Evolutionary conservation across 2,797 vertebrate species (phyloP), one percentile per base, ranked within the genome.

Genomic region (Myoxocephalus aenaeus): DNA sequence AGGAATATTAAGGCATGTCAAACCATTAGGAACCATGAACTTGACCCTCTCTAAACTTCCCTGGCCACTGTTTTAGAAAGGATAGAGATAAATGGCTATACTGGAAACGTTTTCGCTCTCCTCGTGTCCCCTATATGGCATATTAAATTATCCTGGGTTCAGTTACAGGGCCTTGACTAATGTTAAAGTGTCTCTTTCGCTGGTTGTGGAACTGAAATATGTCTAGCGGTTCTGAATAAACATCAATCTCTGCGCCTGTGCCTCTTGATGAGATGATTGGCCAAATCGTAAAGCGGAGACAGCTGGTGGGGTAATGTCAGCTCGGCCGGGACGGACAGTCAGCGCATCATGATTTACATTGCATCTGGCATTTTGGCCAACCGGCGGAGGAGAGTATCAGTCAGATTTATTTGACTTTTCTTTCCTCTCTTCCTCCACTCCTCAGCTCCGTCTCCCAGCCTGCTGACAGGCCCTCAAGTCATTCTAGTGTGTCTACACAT

Each of bases 401-500:
- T 96, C 95, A 95, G 92, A 93, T 95, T 94, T 94, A 95, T 94
- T 94, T 95, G 95, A 95, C 93, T 94, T 92, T 86, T 88, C 89
- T 78, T 82, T 89, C 87, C 89, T 78, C 86, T 87, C 80, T 88
- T 85, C 85, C 86, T 87, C 87, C 68, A 83, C 79, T 87, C 71
- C 62, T 87, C 86, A 61, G 77, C 88, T 90, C 80, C 79, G 83
- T 88, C 77, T 88, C 75, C 85, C 88, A 15, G 87, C 86, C 67
- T 29, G 73, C 92, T 94, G 94, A 95, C 93, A 95, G 93, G 90
- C 94, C 93, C 92, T 93, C 89, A 81, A 94, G 94, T 94, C 92
- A 92, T 94, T 81, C 92, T 91, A 88, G 90, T 93, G 93, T 92
- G 88, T 93, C 94, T 93, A 92, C 90, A 88, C 92, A 80, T 93